A percentile compares a stretch with the other conserved stretches of the same genome.
These are phyloP conservation scores for Apostichopus californicus DNA, from an alignment of 35 echinoderm and acorn worm species.

Conservation along the genomic window DNA sequence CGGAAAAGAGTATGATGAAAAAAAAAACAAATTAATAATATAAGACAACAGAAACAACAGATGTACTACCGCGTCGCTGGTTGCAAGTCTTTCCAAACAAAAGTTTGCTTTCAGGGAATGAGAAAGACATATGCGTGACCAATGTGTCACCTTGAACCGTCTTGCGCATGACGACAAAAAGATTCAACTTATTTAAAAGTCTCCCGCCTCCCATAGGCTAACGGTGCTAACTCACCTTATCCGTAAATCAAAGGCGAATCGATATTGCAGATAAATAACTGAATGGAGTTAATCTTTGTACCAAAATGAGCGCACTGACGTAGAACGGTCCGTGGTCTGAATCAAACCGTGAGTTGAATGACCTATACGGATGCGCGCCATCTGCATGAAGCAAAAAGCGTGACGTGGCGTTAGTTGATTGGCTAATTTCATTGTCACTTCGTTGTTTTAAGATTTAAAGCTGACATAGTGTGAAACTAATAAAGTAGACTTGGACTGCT, in stretches of 20 bases:
- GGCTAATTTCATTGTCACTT: not conserved
- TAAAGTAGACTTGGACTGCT: not conserved
- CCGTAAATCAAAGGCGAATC: constrained; percentile 31
- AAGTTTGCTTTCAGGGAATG: not conserved
- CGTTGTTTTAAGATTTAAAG: not conserved
- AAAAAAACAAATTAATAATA: not conserved
- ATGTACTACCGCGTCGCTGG: constrained; percentile 24
- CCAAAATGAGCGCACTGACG: constrained; percentile 42
- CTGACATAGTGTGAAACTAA: not conserved
- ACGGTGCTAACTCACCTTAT: constrained; percentile 7
- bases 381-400: not conserved
- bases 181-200: constrained; percentile 17
- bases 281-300: constrained; percentile 15
- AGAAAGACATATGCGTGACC: constrained; percentile 35
- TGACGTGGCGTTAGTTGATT: not conserved
- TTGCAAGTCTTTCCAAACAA: not conserved
- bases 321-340: constrained; percentile 6
- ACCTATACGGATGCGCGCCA: not conserved
- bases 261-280: constrained; percentile 47
- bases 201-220: not conserved
- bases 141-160: not conserved
- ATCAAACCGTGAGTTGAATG: constrained; percentile 20
- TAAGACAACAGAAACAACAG: constrained; percentile 31
- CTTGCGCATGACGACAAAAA: not conserved
- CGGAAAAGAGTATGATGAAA: too few species aligned